A percentile compares a stretch with the other conserved stretches of the same genome.
These are phyloP conservation scores for Gobio occitaniae DNA, from an alignment of 2,797 vertebrate genomes.

Conservation along the genomic window DNA sequence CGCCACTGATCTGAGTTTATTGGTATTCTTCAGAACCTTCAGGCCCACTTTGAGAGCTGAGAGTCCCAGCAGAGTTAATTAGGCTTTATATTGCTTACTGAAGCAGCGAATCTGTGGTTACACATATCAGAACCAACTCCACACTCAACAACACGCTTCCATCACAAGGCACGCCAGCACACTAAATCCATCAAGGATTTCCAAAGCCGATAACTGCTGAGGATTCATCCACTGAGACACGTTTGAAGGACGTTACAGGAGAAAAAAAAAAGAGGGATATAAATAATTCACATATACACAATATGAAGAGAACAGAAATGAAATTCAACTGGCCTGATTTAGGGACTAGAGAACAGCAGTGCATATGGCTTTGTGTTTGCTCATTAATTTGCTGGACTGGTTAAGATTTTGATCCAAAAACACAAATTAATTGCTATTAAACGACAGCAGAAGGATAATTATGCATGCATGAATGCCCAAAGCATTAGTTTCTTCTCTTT, in stretches of 20 bases:
- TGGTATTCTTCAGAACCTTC: slow-evolving; percentile 61
- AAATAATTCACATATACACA: slow-evolving; percentile 39
- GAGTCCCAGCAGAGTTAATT: slow-evolving; percentile 63
- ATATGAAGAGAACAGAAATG: slow-evolving; percentile 28
- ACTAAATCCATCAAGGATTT: slow-evolving; percentile 50
- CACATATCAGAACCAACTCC: slow-evolving; percentile 50
- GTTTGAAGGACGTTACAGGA: slow-evolving; percentile 42
- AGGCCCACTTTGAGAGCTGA: slow-evolving; percentile 50
- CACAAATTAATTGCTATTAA: slow-evolving; percentile 21
- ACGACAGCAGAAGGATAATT: slow-evolving; percentile 20
- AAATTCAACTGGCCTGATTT: slow-evolving; percentile 8
- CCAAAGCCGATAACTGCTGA: slow-evolving; percentile 44
- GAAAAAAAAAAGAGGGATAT: slow-evolving; percentile 24
- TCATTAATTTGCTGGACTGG: slow-evolving; percentile 33
- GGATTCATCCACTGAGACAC: slow-evolving; percentile 28
- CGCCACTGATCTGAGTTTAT: slow-evolving; percentile 52
- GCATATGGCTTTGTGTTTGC: background rate
- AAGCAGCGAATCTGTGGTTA: slow-evolving; percentile 56
- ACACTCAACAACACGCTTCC: slow-evolving; percentile 41
- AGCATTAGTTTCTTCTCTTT: background rate
- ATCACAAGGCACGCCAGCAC: slow-evolving; percentile 35
- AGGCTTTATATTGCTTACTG: slow-evolving; percentile 60
- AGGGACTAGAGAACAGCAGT: background rate
- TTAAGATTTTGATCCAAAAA: slow-evolving; percentile 12
- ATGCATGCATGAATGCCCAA: slow-evolving; percentile 12